Evolutionary conservation across 2,888 invertebrate genomes (phyloP).

Genomic region (Ypsolopha sequella): DNA sequence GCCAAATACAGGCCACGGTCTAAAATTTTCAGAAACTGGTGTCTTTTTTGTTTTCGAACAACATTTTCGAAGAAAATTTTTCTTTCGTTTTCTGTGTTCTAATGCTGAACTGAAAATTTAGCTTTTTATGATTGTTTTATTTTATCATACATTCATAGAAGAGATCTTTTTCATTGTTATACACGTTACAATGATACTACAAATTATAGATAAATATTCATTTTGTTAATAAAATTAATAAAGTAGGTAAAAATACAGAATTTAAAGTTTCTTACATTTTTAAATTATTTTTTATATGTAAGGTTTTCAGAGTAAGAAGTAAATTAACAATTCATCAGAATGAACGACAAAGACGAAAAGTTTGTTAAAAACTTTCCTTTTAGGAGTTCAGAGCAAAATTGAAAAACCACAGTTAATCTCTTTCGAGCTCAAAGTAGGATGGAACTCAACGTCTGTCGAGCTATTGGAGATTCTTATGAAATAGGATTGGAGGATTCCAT

Average conservation of each 20-base stretch:
- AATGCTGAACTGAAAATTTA: too few relatives aligned
- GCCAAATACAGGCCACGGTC: too few relatives aligned
- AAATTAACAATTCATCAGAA: too few relatives aligned
- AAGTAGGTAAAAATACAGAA: background rate
- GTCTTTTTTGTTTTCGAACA: too few relatives aligned
- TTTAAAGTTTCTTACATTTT: background rate
- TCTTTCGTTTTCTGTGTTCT: too few relatives aligned
- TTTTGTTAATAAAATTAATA: background rate
- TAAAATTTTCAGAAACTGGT: too few relatives aligned
- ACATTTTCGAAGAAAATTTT: too few relatives aligned
- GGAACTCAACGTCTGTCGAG: background rate
- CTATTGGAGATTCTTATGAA: background rate
- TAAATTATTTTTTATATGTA: background rate
- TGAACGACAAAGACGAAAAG: background rate
- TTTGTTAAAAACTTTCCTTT: background rate
- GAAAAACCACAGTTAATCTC: slow-evolving; percentile 22
- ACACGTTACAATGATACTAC: too few relatives aligned
- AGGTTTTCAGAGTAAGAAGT: background rate
- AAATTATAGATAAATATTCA: background rate
- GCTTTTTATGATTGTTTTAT: too few relatives aligned
- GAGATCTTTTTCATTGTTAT: too few relatives aligned
- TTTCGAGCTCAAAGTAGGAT: slow-evolving; percentile 10
- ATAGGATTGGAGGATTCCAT: background rate
- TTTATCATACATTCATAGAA: too few relatives aligned
- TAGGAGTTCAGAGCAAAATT: slow-evolving; percentile 10